These are phyloP conservation scores for Polypterus senegalus DNA, from an alignment of 2,113 vertebrate genomes.

Conservation along the genomic window DNA sequence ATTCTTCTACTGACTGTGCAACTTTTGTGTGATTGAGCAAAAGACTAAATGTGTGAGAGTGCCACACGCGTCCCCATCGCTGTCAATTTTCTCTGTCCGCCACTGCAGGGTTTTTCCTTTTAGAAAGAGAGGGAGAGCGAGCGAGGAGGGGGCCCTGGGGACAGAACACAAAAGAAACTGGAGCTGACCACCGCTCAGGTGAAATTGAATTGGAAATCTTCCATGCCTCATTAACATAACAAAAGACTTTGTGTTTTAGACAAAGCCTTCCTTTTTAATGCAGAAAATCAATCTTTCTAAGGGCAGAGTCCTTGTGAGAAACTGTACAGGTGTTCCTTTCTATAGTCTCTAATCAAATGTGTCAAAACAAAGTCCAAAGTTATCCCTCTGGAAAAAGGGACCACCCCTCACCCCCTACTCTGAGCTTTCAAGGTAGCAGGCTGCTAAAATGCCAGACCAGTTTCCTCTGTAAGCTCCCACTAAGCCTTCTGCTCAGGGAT, in stretches of 20 bases:
- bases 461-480: background rate
- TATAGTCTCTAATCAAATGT: constrained; percentile 75
- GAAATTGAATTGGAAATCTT: constrained; percentile 98
- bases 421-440: background rate
- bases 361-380: constrained; percentile 75
- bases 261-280: constrained; percentile 84
- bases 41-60: constrained; percentile 58
- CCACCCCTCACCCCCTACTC: background rate
- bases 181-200: constrained; percentile 93
- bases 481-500: no score
- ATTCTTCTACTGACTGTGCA: constrained; percentile 4
- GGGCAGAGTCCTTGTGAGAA: constrained; percentile 58
- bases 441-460: background rate
- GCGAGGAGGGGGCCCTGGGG: constrained; percentile 74
- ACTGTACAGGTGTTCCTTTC: constrained; percentile 71
- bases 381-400: constrained; percentile 41
- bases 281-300: constrained; percentile 68
- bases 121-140: constrained; percentile 75
- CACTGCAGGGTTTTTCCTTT: constrained; percentile 71
- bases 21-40: constrained; percentile 30
- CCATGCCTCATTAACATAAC: constrained; percentile 93
- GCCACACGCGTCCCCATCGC: constrained; percentile 58
- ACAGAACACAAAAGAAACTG: constrained; percentile 74
- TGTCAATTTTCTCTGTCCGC: constrained; percentile 65
- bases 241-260: constrained; percentile 85